Evolutionary conservation across 2,113 vertebrate species (phyloP).

Genomic region (Gallinago paraguaiae): DNA sequence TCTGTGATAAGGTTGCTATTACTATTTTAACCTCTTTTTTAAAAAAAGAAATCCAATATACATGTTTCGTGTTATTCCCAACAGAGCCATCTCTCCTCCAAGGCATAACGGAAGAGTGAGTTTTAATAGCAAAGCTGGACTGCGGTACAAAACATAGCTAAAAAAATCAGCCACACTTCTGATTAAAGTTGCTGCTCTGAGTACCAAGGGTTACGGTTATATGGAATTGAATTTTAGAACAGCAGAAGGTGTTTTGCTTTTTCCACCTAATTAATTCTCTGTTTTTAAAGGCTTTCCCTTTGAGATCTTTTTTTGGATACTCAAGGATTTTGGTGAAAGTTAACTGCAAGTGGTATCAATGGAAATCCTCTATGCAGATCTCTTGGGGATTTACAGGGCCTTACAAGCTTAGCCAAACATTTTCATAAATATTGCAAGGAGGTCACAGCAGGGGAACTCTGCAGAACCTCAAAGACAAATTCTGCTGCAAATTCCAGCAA

Average conservation of each 20-base stretch:
- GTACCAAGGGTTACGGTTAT: not conserved
- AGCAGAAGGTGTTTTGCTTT: not conserved
- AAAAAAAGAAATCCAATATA: not conserved
- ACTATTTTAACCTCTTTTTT: constrained; percentile 27
- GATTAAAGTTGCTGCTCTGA: constrained; percentile 15
- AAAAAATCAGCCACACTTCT: not conserved
- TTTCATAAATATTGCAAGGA: constrained; percentile 28
- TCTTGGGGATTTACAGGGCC: not conserved
- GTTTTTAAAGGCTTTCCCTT: not conserved
- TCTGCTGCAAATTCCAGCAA: not conserved
- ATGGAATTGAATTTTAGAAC: not conserved
- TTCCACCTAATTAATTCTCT: not conserved
- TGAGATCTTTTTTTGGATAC: not conserved
- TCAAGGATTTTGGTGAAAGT: not conserved
- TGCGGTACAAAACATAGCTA: not conserved
- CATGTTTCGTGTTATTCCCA: constrained; percentile 11
- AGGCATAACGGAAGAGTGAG: not conserved
- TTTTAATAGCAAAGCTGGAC: constrained; percentile 21
- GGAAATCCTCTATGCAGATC: not conserved
- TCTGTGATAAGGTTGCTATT: not conserved
- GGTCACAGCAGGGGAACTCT: not conserved
- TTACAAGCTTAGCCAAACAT: constrained; percentile 1
- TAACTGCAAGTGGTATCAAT: not conserved
- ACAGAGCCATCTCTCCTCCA: not conserved
- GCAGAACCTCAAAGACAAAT: constrained; percentile 5